These are phyloP conservation scores for Cinara cedri DNA, from an alignment of 2,888 invertebrate genomes.

Conservation along the genomic window DNA sequence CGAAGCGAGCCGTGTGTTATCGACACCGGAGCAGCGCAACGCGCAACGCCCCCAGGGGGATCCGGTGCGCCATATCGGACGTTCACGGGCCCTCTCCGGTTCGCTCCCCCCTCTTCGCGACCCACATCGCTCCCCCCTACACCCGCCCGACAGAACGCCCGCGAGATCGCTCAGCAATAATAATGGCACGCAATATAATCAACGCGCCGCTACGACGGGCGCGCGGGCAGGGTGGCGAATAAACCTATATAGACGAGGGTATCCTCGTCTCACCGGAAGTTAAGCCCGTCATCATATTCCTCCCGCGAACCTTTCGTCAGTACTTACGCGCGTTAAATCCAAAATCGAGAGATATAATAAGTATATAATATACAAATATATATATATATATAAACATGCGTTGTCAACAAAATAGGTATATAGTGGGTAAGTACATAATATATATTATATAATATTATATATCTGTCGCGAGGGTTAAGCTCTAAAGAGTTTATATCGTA, in stretches of 20 bases:
- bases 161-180: not conserved
- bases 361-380: too few relatives aligned
- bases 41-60: slow-evolving; percentile 52
- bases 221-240: not conserved
- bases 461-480: not conserved
- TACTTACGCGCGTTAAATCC: slow-evolving; percentile 47
- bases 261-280: not conserved
- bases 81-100: slow-evolving; percentile 39
- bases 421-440: too few relatives aligned
- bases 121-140: not conserved
- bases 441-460: not conserved
- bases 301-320: slow-evolving; percentile 22
- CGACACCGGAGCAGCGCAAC: slow-evolving; percentile 56
- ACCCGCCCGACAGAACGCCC: not conserved
- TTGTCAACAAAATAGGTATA: not conserved
- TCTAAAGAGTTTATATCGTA: not conserved
- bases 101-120: not conserved
- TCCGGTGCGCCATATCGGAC: slow-evolving; percentile 55
- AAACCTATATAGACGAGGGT: slow-evolving; percentile 31
- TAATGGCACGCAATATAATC: slow-evolving; percentile 7
- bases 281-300: slow-evolving; percentile 9
- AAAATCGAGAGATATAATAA: slow-evolving; percentile 20
- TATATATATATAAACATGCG: too few relatives aligned
- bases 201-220: not conserved
- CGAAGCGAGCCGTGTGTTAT: slow-evolving; percentile 54